Evolutionary conservation across 2,888 invertebrate species (phyloP).

Genomic region (Pseudoips prasinana): DNA sequence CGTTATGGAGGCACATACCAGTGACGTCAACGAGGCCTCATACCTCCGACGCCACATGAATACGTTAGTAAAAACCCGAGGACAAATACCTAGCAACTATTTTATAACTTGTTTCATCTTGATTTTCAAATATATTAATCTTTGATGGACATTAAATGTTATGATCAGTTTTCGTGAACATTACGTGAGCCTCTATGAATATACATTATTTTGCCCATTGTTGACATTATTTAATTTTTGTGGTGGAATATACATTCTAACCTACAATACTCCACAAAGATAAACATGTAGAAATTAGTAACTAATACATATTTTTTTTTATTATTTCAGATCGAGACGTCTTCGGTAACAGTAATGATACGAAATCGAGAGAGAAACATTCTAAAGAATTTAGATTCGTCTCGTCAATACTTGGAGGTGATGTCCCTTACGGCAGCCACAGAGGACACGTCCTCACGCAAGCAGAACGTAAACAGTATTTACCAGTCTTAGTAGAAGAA

Average conservation of each 20-base stretch:
- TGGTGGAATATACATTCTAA: too few species aligned
- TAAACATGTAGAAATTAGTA: too few species aligned
- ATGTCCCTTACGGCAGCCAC: conserved; percentile 90
- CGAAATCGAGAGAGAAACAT: conserved; percentile 55
- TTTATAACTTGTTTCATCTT: conserved; percentile 32
- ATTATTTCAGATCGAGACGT: conserved; percentile 77
- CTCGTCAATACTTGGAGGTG: conserved; percentile 91
- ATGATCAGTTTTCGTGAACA: too few species aligned
- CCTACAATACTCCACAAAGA: too few species aligned
- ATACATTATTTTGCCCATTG: too few species aligned
- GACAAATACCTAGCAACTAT: conserved; percentile 45
- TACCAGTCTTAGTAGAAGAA: conserved; percentile 81
- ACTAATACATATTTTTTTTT: too few species aligned
- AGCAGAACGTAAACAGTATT: conserved; percentile 91
- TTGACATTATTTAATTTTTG: too few species aligned
- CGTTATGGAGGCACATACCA: conserved; percentile 81
- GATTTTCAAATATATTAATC: conserved; percentile 5
- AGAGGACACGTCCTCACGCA: conserved; percentile 89
- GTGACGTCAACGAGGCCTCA: conserved; percentile 78
- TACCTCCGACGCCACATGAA: conserved; percentile 69
- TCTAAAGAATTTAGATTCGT: conserved; percentile 84
- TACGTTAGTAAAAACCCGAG: conserved; percentile 65
- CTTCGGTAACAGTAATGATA: conserved; percentile 66
- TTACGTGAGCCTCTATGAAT: too few species aligned
- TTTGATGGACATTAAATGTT: too few species aligned